A percentile compares a stretch with the other conserved stretches of the same genome.
phyloP scores from a whole-genome alignment of 2,113 vertebrate species.

The Trinectes maculatus region DNA sequence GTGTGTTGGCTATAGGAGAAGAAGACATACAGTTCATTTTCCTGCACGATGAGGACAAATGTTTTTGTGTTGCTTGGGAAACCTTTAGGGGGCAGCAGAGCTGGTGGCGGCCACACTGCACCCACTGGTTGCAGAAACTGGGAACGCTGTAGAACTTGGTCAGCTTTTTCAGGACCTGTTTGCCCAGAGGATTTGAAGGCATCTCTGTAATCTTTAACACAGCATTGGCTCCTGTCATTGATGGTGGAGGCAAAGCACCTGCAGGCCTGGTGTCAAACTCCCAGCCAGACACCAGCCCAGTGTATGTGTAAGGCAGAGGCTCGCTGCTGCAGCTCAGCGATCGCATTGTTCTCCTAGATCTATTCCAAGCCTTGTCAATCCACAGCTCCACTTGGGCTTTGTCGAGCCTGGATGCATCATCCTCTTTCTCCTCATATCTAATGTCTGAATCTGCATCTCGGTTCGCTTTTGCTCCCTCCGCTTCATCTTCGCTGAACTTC shows the following conservation, averaged over 20 bases:
- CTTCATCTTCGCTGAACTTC: slow-evolving; percentile 16
- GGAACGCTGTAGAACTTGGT: slow-evolving; percentile 94
- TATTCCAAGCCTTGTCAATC: slow-evolving; percentile 83
- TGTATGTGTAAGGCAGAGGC: slow-evolving; percentile 67
- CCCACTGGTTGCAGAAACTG: slow-evolving; percentile 87
- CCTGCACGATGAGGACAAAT: slow-evolving; percentile 67
- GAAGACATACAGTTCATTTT: slow-evolving; percentile 63
- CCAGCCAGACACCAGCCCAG: slow-evolving; percentile 9
- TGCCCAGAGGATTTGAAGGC: slow-evolving; percentile 81
- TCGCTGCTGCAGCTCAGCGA: slow-evolving; percentile 92
- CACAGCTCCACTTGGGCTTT: slow-evolving; percentile 80
- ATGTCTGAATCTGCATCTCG: slow-evolving; percentile 23
- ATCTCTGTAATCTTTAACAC: slow-evolving; percentile 82
- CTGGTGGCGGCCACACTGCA: slow-evolving; percentile 87
- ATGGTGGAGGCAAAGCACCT: slow-evolving; percentile 6
- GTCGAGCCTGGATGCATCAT: slow-evolving; percentile 32
- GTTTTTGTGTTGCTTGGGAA: slow-evolving; percentile 65
- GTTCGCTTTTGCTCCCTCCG: slow-evolving; percentile 11
- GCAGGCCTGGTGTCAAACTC: slow-evolving; percentile 35
- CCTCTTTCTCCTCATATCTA: slow-evolving; percentile 13
- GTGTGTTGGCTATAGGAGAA: slow-evolving; percentile 38
- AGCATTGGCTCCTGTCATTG: slow-evolving; percentile 50
- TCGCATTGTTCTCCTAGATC: slow-evolving; percentile 83
- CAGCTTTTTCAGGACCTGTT: slow-evolving; percentile 87
- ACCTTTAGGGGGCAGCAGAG: slow-evolving; percentile 88